These are phyloP conservation scores for Yasuhikotakia modesta DNA, from an alignment of 2,797 vertebrate genomes.

Conservation along the genomic window DNA sequence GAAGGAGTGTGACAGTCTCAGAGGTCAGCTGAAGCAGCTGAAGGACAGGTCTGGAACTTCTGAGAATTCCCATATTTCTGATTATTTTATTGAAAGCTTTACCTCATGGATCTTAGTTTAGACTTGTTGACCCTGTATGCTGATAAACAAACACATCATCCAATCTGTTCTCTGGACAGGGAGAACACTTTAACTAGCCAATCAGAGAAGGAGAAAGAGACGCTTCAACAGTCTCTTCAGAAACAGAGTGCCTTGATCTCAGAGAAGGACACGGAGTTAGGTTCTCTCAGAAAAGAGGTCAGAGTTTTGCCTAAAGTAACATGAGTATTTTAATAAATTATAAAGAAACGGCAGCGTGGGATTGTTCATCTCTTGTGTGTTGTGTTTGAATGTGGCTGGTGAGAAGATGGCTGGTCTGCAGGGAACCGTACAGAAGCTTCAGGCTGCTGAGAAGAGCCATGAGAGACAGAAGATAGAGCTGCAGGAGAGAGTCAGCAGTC, in stretches of 20 bases:
- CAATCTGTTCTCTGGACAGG: conserved; percentile 62
- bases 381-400: background rate
- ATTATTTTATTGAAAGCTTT: too few relatives aligned
- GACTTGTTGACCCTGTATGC: too few relatives aligned
- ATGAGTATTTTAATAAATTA: too few relatives aligned
- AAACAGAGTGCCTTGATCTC: conserved; percentile 92
- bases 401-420: conserved; percentile 81
- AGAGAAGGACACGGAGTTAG: conserved; percentile 87
- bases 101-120: too few relatives aligned
- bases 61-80: too few relatives aligned
- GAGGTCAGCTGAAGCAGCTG: too few relatives aligned
- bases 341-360: too few relatives aligned
- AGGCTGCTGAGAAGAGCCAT: conserved; percentile 82
- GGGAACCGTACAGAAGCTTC: conserved; percentile 81
- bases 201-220: conserved; percentile 84
- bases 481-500: conserved; percentile 82
- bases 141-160: background rate
- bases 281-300: conserved; percentile 87
- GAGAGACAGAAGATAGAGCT: conserved; percentile 88
- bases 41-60: too few relatives aligned
- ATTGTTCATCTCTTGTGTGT: conserved; percentile 9
- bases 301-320: background rate
- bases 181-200: conserved; percentile 85
- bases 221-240: conserved; percentile 84
- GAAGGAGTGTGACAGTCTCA: too few relatives aligned